These are phyloP conservation scores for Caenorhabditis angaria DNA, from an alignment of 2,888 invertebrate species.

Conservation along the genomic window DNA sequence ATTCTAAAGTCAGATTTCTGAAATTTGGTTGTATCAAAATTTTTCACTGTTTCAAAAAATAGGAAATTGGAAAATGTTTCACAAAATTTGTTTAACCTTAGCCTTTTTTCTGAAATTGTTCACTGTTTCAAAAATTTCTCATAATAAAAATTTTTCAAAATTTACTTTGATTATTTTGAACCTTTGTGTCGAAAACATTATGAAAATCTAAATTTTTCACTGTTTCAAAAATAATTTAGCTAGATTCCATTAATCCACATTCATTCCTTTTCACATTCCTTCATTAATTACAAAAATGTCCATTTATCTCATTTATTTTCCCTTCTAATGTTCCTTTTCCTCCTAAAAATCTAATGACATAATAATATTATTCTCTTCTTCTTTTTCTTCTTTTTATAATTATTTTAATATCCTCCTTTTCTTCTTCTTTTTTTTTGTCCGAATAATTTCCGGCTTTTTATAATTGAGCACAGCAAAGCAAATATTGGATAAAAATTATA, in stretches of 20 bases:
- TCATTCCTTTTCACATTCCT: neutral
- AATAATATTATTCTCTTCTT: neutral
- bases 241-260: too few relatives aligned
- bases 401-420: neutral
- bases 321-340: neutral
- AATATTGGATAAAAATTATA: neutral
- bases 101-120: too few relatives aligned
- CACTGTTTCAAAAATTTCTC: too few relatives aligned
- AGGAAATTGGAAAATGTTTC: too few relatives aligned
- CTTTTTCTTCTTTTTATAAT: neutral
- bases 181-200: too few relatives aligned
- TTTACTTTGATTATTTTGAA: too few relatives aligned
- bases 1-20: too few relatives aligned
- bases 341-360: neutral
- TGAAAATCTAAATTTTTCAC: neutral
- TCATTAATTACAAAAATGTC: neutral
- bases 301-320: too few relatives aligned
- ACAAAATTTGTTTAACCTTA: too few relatives aligned
- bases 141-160: too few relatives aligned
- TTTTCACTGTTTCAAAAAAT: too few relatives aligned
- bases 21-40: too few relatives aligned
- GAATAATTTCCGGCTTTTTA: slow-evolving; percentile 4
- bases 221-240: neutral
- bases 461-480: neutral
- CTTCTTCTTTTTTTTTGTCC: neutral